These are phyloP conservation scores for Zaprionus capensis DNA, from an alignment of 1,140 invertebrate species.

Conservation along the genomic window DNA sequence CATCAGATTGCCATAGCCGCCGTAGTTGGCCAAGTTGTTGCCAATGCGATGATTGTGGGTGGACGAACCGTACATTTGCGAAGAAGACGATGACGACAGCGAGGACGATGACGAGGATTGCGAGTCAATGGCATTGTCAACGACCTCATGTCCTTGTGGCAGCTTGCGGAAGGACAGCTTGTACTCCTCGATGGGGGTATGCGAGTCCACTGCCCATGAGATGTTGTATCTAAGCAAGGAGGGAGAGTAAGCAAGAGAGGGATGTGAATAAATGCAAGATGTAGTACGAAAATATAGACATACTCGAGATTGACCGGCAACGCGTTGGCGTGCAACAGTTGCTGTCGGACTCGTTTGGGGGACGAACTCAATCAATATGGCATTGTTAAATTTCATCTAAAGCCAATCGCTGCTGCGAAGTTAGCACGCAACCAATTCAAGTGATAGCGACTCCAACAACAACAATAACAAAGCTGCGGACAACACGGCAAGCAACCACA, in stretches of 20 bases:
- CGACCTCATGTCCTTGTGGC: slow-evolving; percentile 85
- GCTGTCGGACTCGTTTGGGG: slow-evolving; percentile 58
- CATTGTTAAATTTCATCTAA: slow-evolving; percentile 76
- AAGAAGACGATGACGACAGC: slow-evolving; percentile 48
- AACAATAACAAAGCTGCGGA: slow-evolving; percentile 12
- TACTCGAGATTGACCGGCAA: background rate
- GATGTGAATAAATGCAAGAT: background rate
- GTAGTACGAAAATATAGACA: background rate
- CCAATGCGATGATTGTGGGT: slow-evolving; percentile 74
- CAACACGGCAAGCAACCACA: slow-evolving; percentile 48
- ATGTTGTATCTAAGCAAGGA: slow-evolving; percentile 86
- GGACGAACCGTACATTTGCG: slow-evolving; percentile 70
- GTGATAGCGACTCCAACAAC: slow-evolving; percentile 39
- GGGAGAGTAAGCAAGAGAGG: background rate
- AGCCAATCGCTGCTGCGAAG: slow-evolving; percentile 17
- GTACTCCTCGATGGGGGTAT: slow-evolving; percentile 88
- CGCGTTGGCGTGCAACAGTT: slow-evolving; percentile 67
- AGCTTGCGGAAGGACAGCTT: slow-evolving; percentile 87
- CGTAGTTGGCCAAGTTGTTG: slow-evolving; percentile 72
- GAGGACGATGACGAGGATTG: slow-evolving; percentile 83
- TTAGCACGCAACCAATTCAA: slow-evolving; percentile 32
- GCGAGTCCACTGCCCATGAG: slow-evolving; percentile 88
- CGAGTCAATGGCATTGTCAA: slow-evolving; percentile 84
- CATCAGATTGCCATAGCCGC: slow-evolving; percentile 80
- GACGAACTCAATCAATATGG: slow-evolving; percentile 69